Base-by-base conservation (phyloP, 2,113 vertebrate genomes). In the Cryptotis parvus region DNA sequence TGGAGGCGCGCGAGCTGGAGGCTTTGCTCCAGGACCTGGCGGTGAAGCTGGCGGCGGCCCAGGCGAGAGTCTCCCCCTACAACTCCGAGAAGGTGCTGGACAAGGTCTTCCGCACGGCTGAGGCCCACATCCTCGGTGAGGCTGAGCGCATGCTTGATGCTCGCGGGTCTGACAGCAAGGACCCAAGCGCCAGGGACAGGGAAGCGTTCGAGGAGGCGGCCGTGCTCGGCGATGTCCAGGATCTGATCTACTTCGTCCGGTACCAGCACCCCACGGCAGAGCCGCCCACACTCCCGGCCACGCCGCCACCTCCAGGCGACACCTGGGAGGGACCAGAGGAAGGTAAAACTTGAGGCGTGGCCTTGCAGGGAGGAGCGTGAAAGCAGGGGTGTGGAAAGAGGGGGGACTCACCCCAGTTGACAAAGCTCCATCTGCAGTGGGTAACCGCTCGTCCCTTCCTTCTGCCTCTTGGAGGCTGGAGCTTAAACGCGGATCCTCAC, bases 141-240 rank as follows among this genome's bases (percentile, higher is more conserved):
- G 97, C 99, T 0, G 99, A 99, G 94, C 97, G 96, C 20, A 98
- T 99, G 97, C 96, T 99, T 6, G 98, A 99, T 58, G 49, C 96
- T 31, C 97, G 81, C 2, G 96, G 96, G 24, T 31, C 49, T 7
- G 97, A 96, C 85, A 94, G 94, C 27, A 91, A 95, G 72, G 95
- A 97, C 4, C 91, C 95, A 16, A 96, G 95, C 6, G 78, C 97
- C 9, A 93, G 84, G 77, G 98, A 98, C n/a, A 94, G 83, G 0
- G 95, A 95, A 52, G 61, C 97, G 69, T 95, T 98, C 61, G 98
- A 98, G 76, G 99, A 99, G 96, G 97, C 98, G 0, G 96, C 97
- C 1, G 95, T 99, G 74, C 95, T 99, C 52, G 99, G 99, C 84
- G 98, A 99, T 35, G 97, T 99, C 94, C 99, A 99, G 96, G 99